Conservation (phyloP, 2,888 invertebrate genomes). For the Ophion costatus region DNA sequence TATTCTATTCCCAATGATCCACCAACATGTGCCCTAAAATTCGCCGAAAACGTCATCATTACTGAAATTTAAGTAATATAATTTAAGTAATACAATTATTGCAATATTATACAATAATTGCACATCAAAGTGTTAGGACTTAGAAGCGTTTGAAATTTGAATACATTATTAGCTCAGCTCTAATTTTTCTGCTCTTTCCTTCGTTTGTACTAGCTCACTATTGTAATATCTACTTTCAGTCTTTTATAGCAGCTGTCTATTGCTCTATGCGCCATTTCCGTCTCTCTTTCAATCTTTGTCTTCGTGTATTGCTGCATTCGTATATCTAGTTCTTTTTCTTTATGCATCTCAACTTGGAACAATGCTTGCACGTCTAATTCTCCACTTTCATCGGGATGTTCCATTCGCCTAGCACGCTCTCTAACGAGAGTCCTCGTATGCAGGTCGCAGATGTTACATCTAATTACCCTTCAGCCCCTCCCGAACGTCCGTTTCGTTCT, state of each 20-base stretch:
- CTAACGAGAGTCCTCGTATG: neutral
- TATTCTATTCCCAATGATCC: too few relatives aligned
- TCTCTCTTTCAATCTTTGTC: neutral
- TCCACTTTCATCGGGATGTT: slow-evolving; percentile 9
- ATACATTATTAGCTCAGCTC: too few relatives aligned
- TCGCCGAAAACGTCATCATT: too few relatives aligned
- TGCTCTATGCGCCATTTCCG: neutral
- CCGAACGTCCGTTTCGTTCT: slow-evolving; percentile 11
- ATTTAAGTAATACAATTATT: too few relatives aligned
- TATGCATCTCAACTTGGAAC: neutral
- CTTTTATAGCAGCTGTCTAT: neutral
- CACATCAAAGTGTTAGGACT: too few relatives aligned
- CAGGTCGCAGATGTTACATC: slow-evolving; percentile 15
- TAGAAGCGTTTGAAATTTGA: too few relatives aligned
- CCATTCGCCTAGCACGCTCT: neutral
- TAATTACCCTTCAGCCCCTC: slow-evolving; percentile 4
- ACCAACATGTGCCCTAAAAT: too few relatives aligned
- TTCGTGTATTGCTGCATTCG: neutral
- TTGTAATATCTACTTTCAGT: too few relatives aligned
- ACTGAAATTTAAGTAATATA: too few relatives aligned
- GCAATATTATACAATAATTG: too few relatives aligned
- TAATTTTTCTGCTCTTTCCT: too few relatives aligned
- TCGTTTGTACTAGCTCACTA: too few relatives aligned
- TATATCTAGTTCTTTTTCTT: neutral
- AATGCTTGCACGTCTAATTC: slow-evolving; percentile 19